Percentiles rank a stretch among this genome's conserved stretches.
Evolutionary conservation across 2,888 invertebrate species (phyloP).

Genomic region (Limulus polyphemus): DNA sequence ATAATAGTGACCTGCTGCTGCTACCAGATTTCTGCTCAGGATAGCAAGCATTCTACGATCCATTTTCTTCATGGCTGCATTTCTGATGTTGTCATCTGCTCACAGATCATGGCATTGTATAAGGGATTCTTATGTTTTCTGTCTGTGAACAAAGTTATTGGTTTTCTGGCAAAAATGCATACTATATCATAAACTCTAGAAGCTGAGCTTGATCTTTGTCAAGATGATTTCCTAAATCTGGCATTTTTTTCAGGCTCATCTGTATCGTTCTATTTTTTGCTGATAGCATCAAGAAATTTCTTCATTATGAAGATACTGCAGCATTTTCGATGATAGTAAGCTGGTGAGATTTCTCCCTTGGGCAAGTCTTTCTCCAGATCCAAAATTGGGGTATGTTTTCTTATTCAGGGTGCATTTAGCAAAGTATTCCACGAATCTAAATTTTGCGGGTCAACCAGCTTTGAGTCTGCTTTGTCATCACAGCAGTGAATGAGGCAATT

Average conservation of each 20-base stretch:
- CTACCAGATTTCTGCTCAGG: neutral
- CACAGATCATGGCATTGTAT: neutral
- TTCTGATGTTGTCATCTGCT: too few relatives aligned
- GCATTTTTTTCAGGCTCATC: neutral
- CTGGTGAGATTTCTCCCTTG: neutral
- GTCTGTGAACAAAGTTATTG: neutral
- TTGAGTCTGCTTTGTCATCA: too few relatives aligned
- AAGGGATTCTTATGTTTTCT: neutral
- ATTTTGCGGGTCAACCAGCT: too few relatives aligned
- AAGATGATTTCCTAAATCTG: neutral
- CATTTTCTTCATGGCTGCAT: neutral
- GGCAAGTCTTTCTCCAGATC: neutral
- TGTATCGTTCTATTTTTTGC: neutral
- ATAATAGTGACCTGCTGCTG: neutral
- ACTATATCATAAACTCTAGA: neutral
- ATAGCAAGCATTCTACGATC: neutral
- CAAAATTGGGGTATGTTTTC: neutral
- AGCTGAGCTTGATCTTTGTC: neutral
- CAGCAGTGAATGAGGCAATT: too few relatives aligned
- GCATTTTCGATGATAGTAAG: neutral
- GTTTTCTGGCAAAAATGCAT: too few relatives aligned
- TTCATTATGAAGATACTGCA: neutral
- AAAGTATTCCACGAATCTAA: neutral
- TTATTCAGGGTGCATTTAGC: neutral
- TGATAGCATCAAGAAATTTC: neutral